Evolutionary conservation across 2,113 vertebrate species (phyloP).

Genomic region (Stigmatopora nigra): DNA sequence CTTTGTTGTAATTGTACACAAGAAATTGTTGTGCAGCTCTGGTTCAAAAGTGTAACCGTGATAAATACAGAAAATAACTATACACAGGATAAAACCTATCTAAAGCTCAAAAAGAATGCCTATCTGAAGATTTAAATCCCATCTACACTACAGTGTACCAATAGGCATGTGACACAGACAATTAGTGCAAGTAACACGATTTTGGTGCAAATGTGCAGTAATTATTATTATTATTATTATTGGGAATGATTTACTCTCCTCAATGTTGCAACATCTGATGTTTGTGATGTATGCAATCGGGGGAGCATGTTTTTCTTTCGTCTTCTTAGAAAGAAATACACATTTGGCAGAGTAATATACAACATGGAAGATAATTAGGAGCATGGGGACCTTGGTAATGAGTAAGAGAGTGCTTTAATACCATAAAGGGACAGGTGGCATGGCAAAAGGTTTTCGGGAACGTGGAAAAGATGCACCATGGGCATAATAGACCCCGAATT

Average conservation of each 20-base stretch:
- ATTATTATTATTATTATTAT: neutral
- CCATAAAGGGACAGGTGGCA: neutral
- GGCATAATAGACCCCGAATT: neutral
- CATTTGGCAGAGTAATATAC: conserved; percentile 1
- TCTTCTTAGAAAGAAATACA: neutral
- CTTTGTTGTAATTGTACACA: too few relatives aligned
- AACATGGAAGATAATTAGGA: neutral
- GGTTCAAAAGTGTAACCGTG: too few relatives aligned
- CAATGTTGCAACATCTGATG: neutral
- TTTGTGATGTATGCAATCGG: neutral
- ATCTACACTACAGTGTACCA: too few relatives aligned
- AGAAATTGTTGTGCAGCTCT: too few relatives aligned
- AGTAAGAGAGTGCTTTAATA: neutral
- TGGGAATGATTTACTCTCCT: neutral
- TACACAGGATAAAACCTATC: too few relatives aligned
- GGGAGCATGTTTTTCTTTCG: neutral
- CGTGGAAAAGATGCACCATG: neutral
- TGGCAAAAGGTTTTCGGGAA: neutral
- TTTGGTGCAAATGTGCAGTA: neutral
- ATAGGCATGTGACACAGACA: too few relatives aligned
- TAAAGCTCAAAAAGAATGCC: too few relatives aligned
- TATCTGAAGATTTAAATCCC: too few relatives aligned
- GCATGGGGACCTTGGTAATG: neutral
- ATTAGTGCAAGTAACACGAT: too few relatives aligned
- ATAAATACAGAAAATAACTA: too few relatives aligned